These are phyloP conservation scores for Motacilla alba DNA, from an alignment of 2,113 vertebrate genomes.

Conservation along the genomic window DNA sequence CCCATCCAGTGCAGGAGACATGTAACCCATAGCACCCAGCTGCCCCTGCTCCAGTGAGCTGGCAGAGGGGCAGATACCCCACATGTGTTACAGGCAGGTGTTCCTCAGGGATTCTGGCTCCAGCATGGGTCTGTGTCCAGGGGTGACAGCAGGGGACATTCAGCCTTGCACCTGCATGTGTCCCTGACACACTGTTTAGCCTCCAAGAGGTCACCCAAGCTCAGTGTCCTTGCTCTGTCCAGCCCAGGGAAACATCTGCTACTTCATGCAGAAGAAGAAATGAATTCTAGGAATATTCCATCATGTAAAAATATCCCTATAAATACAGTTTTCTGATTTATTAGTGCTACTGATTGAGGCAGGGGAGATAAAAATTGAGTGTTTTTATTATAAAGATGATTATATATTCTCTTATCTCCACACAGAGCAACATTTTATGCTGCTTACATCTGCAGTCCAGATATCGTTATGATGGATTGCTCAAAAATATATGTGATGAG, in stretches of 20 bases:
- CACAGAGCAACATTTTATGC: not conserved
- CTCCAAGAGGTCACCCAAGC: not conserved
- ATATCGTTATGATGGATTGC: not conserved
- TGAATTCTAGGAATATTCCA: not conserved
- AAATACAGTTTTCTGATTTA: not conserved
- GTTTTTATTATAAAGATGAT: not conserved
- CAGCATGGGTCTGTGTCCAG: accelerated
- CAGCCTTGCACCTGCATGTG: not conserved
- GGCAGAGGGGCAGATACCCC: not conserved
- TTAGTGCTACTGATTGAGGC: not conserved
- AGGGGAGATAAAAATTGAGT: not conserved
- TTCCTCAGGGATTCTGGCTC: not conserved
- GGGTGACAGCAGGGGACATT: not conserved
- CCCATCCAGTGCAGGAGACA: not conserved
- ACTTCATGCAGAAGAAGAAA: not conserved
- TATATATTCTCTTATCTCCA: not conserved
- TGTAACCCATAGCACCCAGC: not conserved
- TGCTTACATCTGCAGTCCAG: constrained; percentile 31
- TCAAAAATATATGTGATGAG: not conserved
- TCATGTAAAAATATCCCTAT: not conserved
- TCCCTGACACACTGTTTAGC: not conserved
- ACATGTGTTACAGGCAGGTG: not conserved
- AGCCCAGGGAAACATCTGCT: not conserved
- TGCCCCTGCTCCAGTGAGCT: not conserved
- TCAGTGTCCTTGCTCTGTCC: not conserved